phyloP scores from a whole-genome alignment of 2,113 vertebrate genomes.

The Sinocyclocheilus rhinocerous region DNA sequence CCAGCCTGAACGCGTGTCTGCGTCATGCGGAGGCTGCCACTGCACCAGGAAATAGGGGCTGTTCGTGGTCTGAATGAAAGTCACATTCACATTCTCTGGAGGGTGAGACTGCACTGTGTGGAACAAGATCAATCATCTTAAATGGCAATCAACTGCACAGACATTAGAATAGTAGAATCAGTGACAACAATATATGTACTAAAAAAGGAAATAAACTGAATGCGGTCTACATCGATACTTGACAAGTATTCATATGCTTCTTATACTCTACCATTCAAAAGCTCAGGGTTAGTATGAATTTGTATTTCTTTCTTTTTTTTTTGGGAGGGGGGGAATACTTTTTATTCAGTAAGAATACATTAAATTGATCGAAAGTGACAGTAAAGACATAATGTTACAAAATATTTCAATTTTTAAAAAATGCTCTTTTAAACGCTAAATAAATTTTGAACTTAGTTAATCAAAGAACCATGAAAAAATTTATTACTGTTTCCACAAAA shows the following conservation, averaged over 20 bases:
- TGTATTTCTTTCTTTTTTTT: too few species aligned
- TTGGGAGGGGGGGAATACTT: too few species aligned
- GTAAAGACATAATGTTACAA: too few species aligned
- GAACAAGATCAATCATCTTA: background rate
- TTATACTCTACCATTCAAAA: background rate
- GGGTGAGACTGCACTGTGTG: conserved; percentile 82
- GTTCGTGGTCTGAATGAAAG: conserved; percentile 60
- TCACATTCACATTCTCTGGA: conserved; percentile 78
- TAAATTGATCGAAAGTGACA: too few species aligned
- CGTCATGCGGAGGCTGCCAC: conserved; percentile 77
- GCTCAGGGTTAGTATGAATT: too few species aligned
- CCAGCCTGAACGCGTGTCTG: conserved; percentile 76
- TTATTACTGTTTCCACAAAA: too few species aligned
- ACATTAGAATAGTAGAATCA: background rate
- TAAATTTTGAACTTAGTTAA: too few species aligned
- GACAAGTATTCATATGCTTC: background rate
- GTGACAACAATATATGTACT: background rate
- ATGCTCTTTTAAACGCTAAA: too few species aligned
- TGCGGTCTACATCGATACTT: background rate
- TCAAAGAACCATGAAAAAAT: too few species aligned
- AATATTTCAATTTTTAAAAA: too few species aligned
- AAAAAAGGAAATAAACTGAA: background rate
- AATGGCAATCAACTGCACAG: background rate
- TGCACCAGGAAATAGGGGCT: conserved; percentile 58
- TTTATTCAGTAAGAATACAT: too few species aligned